Evolutionary conservation across 2,113 vertebrate species (phyloP), one percentile per base, ranked within the genome.

Genomic region (Limnothrissa miodon): DNA sequence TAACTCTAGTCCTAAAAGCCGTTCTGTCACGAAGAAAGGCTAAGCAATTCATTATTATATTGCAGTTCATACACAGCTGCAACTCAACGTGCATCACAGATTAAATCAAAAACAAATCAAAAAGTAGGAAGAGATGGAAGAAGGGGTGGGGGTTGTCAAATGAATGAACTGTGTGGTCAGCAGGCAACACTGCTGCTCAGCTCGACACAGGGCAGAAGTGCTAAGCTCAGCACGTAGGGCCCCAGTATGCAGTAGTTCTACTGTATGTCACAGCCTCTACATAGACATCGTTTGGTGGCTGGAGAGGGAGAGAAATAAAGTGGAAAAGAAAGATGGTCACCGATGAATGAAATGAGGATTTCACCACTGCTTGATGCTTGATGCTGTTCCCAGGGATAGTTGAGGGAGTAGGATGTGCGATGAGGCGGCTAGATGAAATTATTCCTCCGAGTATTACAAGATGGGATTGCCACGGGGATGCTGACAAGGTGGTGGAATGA

Each of bases 391-490:
- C n/a, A n/a, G n/a, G n/a, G n/a, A n/a, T n/a, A n/a, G n/a, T n/a
- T n/a, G 62, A 9, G 62, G 62, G 25, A 29, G 62, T 25, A 9
- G 9, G 48, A 17, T 33, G 48, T 59, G 78, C 13, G 0, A 82
- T 82, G 88, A 48, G 78, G 33, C 33, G n/a, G 48, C 9, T 9
- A 4, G 4, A 5, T 2, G n/a, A 36, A 45, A 42, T 46, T 4
- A 0, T 36, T 80, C 13, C 23, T 8, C 29, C 13, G 17, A 74
- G 66, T 17, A 33, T 36, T 74, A 29, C 66, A 78, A 48, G 45
- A 78, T 79, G 79, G 48, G 45, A 81, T 91, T 82, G 51, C 88
- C 80, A 85, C 70, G 87, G 89, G 84, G 80, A 88, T 87, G 80
- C 86, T 90, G 86, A 82, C 85, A 85, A 83, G 29, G 11, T 87